Conservation (phyloP, 2,797 vertebrate genomes). For the Dromococcyx pavoninus region DNA sequence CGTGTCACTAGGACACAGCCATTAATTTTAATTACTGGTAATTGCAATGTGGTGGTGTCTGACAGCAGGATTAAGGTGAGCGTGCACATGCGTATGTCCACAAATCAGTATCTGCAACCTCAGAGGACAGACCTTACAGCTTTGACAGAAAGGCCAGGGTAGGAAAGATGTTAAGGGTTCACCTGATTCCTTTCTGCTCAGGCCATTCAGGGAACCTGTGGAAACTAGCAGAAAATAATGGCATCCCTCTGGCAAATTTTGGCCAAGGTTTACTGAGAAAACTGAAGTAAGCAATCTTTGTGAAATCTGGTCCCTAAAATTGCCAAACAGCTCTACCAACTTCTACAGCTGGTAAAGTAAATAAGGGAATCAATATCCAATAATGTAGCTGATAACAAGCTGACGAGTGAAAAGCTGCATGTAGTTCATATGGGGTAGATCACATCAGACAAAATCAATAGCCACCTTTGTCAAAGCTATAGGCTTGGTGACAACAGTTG, state of each 20-base stretch:
- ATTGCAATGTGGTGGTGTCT: neutral
- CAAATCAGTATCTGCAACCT: neutral
- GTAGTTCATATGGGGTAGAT: slow-evolving; percentile 4
- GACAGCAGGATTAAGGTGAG: neutral
- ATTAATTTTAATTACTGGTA: neutral
- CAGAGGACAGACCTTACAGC: neutral
- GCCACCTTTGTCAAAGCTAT: slow-evolving; percentile 14
- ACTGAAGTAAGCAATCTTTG: neutral
- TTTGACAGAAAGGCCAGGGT: neutral
- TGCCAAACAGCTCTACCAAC: neutral
- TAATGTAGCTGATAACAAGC: slow-evolving; percentile 30
- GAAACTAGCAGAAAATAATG: neutral
- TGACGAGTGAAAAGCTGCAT: neutral
- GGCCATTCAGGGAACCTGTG: neutral
- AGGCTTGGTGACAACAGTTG: neutral
- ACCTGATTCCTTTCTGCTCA: neutral
- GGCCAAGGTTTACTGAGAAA: neutral
- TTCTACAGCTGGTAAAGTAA: slow-evolving; percentile 17
- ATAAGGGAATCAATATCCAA: slow-evolving; percentile 42
- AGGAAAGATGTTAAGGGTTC: neutral
- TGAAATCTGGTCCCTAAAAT: neutral
- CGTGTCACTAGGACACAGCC: neutral
- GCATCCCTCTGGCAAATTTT: neutral
- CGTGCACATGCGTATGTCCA: fast-evolving
- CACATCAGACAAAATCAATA: slow-evolving; percentile 57